Conservation (phyloP, 2,888 invertebrate genomes). For the Netelia melanura region DNA sequence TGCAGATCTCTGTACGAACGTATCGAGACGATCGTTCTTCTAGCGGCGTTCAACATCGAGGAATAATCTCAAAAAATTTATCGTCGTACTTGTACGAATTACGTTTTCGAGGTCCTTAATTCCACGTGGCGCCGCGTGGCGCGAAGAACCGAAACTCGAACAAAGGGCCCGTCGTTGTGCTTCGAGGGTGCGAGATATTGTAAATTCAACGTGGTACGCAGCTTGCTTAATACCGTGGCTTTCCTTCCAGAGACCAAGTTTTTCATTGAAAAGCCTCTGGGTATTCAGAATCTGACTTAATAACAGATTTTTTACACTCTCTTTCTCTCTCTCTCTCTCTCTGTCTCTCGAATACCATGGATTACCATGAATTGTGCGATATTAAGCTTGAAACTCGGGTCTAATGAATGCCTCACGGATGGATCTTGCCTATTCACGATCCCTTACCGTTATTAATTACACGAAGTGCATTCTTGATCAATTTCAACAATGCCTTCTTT, state of each 20-base stretch:
- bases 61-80: no score
- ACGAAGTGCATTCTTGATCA: neutral
- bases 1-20: constrained; percentile 39
- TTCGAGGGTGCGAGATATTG: constrained; percentile 49
- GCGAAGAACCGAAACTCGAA: constrained; percentile 66
- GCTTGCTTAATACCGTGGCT: constrained; percentile 37
- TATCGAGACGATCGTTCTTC: constrained; percentile 18
- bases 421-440: neutral
- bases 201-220: constrained; percentile 63
- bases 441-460: neutral
- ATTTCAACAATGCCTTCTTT: neutral
- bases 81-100: constrained; percentile 45
- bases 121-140: constrained; percentile 59
- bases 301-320: constrained; percentile 24
- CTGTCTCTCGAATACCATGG: constrained; percentile 14
- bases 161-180: constrained; percentile 42
- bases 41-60: neutral
- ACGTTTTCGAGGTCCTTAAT: constrained; percentile 54
- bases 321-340: neutral
- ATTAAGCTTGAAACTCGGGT: constrained; percentile 20
- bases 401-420: neutral
- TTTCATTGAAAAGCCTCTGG: constrained; percentile 23
- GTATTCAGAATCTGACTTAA: constrained; percentile 25
- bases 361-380: constrained; percentile 2
- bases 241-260: constrained; percentile 30